Conservation (phyloP, 2,797 vertebrate species). For the Malurus leucopterus region DNA sequence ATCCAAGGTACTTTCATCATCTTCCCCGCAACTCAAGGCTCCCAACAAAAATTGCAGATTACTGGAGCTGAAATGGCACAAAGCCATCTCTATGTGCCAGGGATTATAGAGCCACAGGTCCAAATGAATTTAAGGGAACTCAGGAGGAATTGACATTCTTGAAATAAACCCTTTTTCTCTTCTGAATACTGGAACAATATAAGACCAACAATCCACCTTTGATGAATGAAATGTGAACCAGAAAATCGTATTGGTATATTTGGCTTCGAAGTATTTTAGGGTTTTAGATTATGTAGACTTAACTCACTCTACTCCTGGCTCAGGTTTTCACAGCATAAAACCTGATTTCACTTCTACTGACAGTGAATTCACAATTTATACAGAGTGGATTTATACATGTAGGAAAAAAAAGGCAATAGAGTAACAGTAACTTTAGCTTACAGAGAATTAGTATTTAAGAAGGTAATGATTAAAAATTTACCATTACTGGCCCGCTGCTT, state of each 20-base stretch:
- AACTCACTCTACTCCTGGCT: neutral
- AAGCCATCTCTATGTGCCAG: neutral
- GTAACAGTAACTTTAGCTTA: neutral
- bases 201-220: neutral
- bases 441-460: neutral
- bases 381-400: neutral
- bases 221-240: neutral
- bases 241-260: neutral
- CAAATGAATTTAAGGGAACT: neutral
- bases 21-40: neutral
- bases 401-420: neutral
- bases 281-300: neutral
- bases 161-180: neutral
- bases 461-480: constrained; percentile 67
- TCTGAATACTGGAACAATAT: neutral
- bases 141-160: neutral
- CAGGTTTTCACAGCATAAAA: neutral
- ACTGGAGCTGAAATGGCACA: neutral
- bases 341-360: neutral
- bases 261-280: neutral
- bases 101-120: neutral
- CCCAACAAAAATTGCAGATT: neutral
- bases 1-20: neutral
- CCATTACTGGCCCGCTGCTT: constrained; percentile 91
- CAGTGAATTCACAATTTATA: neutral